These are phyloP conservation scores for Smutsia temminckii DNA, from an alignment of 2,797 vertebrate genomes.

Conservation along the genomic window DNA sequence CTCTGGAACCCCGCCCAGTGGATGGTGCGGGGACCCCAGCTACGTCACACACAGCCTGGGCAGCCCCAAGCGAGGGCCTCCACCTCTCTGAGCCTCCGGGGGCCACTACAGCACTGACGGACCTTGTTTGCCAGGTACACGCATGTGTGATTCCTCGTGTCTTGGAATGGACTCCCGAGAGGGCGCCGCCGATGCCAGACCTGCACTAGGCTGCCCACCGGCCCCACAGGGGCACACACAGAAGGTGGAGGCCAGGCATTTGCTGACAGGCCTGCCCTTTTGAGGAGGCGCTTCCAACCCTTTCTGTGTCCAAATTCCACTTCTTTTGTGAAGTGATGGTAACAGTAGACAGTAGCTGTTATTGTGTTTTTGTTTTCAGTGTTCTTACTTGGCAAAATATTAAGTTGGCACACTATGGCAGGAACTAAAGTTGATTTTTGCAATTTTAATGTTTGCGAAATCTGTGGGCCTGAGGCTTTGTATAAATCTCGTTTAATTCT, in stretches of 20 bases:
- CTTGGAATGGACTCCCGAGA: too few relatives aligned
- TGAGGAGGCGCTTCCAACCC: neutral
- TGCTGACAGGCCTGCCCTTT: rapidly evolving
- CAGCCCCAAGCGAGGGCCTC: too few relatives aligned
- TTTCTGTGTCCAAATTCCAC: rapidly evolving
- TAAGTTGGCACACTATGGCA: constrained; percentile 8
- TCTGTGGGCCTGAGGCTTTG: neutral
- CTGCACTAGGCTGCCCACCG: rapidly evolving
- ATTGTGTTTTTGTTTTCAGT: constrained; percentile 19
- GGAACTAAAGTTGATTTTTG: constrained; percentile 45
- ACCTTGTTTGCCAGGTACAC: too few relatives aligned
- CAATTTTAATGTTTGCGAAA: constrained; percentile 63
- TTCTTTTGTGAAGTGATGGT: rapidly evolving
- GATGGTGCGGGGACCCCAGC: rapidly evolving
- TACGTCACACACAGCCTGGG: neutral
- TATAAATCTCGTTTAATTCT: neutral
- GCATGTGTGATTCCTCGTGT: too few relatives aligned
- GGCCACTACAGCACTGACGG: too few relatives aligned
- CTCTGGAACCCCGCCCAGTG: rapidly evolving
- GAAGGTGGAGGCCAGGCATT: rapidly evolving
- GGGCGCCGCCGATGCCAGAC: rapidly evolving
- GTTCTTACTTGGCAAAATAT: constrained; percentile 42
- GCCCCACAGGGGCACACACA: rapidly evolving
- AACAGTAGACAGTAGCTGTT: neutral
- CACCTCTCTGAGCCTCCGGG: neutral